Base-by-base conservation (phyloP, 2,113 vertebrate genomes). In the Sander lucioperca region DNA sequence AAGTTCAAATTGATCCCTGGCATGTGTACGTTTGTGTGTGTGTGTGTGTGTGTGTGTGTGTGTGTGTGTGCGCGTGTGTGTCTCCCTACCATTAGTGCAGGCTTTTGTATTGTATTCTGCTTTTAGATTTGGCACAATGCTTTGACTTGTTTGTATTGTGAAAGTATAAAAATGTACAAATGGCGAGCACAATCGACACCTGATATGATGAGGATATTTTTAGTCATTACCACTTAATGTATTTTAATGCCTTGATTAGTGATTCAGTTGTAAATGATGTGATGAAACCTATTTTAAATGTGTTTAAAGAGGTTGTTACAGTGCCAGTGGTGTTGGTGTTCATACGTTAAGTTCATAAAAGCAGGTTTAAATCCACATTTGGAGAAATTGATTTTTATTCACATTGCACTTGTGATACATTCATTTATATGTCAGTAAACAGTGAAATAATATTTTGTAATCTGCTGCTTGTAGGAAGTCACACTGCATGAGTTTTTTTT, bases 371-470 rank as follows among this genome's bases (percentile, higher is more conserved):
- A 62, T 63, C 33, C 43, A 79, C 57, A 59, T 79, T 87, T 67
- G 6, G 47, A 78, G 30, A 77, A 59, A 81, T 15, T 4, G 13
- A 61, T 77, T 91, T 33, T 93, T 91, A 92, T 87, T 93, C 11
- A 79, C 45, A 82, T 87, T 91, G 73, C 86, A 91, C 54, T 86
- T 80, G 43, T 78, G 27, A 77, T 90, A 91, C 88, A 89, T 91
- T 90, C 77, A 83, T 88, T 80, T 82, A 64, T 70, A 83, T 86
- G 75, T 85, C 74, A 68, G 74, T 82, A 53, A 79, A 80, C 48
- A 82, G 10, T 77, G 9, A 80, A 77, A 80, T 30, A 14, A 43
- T 68, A 12, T 50, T 76, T 43, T 84, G 72, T 1, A 58, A 30
- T 70, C 39, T 54, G 54, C 69, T 71, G 27, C 79, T 88, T 77